Evolutionary conservation across 2,888 invertebrate genomes (phyloP).

Genomic region (Clanis bilineata): DNA sequence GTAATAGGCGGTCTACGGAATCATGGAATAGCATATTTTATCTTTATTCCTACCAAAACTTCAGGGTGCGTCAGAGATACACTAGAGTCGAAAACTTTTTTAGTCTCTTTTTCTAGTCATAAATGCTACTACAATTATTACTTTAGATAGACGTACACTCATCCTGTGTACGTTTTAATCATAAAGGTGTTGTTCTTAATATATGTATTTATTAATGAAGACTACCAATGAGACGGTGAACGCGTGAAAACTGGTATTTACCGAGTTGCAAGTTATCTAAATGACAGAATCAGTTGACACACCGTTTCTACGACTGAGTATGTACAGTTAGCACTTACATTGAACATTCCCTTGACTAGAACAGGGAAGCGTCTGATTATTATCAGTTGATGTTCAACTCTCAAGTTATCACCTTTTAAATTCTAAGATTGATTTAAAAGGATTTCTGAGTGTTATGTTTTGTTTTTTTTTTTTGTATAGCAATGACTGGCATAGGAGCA

Average conservation of each 20-base stretch:
- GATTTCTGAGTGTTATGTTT: too few species aligned
- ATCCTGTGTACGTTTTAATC: too few species aligned
- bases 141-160: too few species aligned
- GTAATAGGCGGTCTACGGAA: too few species aligned
- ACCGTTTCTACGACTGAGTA: not conserved
- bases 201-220: not conserved
- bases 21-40: too few species aligned
- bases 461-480: too few species aligned
- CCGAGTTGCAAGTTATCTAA: not conserved
- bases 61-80: too few species aligned
- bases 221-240: not conserved
- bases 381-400: not conserved
- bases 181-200: not conserved
- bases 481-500: too few species aligned
- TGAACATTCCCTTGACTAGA: not conserved
- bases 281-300: not conserved
- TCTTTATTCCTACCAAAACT: too few species aligned
- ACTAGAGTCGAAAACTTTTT: too few species aligned
- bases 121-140: too few species aligned
- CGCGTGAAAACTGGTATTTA: not conserved
- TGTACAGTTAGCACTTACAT: not conserved
- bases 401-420: not conserved
- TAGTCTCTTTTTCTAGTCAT: too few species aligned
- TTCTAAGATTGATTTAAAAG: not conserved
- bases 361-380: slow-evolving; percentile 1